Conservation (phyloP, 2,113 vertebrate species). For the Atractosteus spatula region DNA sequence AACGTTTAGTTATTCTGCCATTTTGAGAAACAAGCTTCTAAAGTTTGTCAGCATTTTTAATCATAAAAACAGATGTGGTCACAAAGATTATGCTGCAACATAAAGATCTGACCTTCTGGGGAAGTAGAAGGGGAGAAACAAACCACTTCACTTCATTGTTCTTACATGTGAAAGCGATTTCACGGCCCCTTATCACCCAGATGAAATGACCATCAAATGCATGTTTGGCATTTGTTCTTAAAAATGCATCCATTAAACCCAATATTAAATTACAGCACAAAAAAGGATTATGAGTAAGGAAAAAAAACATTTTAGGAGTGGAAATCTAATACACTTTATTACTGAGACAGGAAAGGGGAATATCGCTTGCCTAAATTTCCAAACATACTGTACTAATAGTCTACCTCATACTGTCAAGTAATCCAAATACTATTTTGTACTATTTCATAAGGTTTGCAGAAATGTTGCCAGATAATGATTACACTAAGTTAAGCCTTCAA, state of each 20-base stretch:
- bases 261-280: slow-evolving; percentile 9
- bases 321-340: not conserved
- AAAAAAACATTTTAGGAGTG: not conserved
- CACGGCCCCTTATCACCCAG: slow-evolving; percentile 1
- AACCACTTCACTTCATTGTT: not conserved
- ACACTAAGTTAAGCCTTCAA: too few species aligned
- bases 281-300: slow-evolving; percentile 8
- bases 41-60: not conserved
- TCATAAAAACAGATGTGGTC: slow-evolving; percentile 23
- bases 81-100: not conserved
- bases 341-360: not conserved
- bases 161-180: not conserved
- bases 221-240: slow-evolving; percentile 13
- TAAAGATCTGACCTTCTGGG: slow-evolving; percentile 9
- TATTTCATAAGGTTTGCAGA: not conserved
- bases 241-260: slow-evolving; percentile 21
- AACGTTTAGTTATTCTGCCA: too few species aligned
- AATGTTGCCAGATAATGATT: too few species aligned
- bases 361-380: not conserved
- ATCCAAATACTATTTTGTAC: not conserved
- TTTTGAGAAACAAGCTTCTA: slow-evolving; percentile 3
- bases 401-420: not conserved
- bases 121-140: not conserved
- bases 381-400: too few species aligned
- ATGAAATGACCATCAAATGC: slow-evolving; percentile 2